A percentile compares a stretch with the other conserved stretches of the same genome.
Conservation (phyloP, 2,113 vertebrate species). For the Oryzias celebensis region DNA sequence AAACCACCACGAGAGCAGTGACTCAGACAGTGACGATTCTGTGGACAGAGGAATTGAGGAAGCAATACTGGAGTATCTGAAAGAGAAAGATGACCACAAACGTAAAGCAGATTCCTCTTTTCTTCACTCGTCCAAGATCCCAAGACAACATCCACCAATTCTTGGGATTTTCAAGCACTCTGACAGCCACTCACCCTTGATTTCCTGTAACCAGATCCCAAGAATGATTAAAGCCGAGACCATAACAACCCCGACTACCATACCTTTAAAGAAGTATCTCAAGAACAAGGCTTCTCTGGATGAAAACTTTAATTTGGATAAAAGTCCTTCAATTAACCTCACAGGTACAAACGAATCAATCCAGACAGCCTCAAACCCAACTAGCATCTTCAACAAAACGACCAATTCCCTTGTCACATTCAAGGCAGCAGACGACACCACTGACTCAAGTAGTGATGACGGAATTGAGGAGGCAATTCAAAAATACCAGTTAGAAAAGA, state of each 20-base stretch:
- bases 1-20: slow-evolving; percentile 63
- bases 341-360: slow-evolving; percentile 23
- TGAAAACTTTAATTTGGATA: slow-evolving; percentile 54
- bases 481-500: slow-evolving; percentile 86
- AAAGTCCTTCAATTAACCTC: slow-evolving; percentile 36
- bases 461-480: slow-evolving; percentile 96
- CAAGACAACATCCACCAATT: slow-evolving; percentile 52
- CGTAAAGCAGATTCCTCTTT: slow-evolving; percentile 61
- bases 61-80: slow-evolving; percentile 94
- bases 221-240: slow-evolving; percentile 51
- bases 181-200: slow-evolving; percentile 52
- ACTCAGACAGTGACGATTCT: slow-evolving; percentile 91
- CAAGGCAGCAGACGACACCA: slow-evolving; percentile 57
- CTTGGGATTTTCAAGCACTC: slow-evolving; percentile 57
- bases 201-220: slow-evolving; percentile 55
- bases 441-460: slow-evolving; percentile 82
- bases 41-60: slow-evolving; percentile 93
- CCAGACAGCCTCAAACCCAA: slow-evolving; percentile 28
- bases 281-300: slow-evolving; percentile 65
- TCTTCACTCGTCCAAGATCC: slow-evolving; percentile 54
- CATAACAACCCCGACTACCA: slow-evolving; percentile 19
- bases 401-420: slow-evolving; percentile 23
- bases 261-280: slow-evolving; percentile 62
- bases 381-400: slow-evolving; percentile 25
- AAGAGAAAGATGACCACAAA: slow-evolving; percentile 83